phyloP scores from a whole-genome alignment of 2,888 invertebrate species.

The Catocala sponsa region DNA sequence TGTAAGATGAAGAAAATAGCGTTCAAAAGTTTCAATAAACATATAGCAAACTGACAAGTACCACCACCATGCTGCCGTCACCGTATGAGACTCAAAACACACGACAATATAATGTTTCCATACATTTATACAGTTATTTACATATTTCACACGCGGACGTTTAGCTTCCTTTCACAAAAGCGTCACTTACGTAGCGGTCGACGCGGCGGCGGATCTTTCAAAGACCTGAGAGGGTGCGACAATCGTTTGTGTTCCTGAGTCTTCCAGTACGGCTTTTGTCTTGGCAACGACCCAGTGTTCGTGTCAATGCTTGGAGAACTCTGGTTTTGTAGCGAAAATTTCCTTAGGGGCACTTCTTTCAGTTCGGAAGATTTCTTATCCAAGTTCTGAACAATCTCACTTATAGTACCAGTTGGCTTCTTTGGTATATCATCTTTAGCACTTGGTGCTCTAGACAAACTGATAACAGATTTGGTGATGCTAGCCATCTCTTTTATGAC shows the following conservation, averaged over 20 bases:
- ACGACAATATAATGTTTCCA: slow-evolving; percentile 60
- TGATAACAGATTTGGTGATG: slow-evolving; percentile 77
- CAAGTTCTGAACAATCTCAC: slow-evolving; percentile 65
- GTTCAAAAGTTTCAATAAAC: slow-evolving; percentile 36
- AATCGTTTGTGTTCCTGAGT: slow-evolving; percentile 82
- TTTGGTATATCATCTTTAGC: slow-evolving; percentile 65
- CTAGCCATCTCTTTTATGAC: slow-evolving; percentile 62
- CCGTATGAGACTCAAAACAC: slow-evolving; percentile 54
- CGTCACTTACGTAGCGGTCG: slow-evolving; percentile 82
- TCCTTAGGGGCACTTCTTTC: slow-evolving; percentile 60
- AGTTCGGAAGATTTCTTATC: slow-evolving; percentile 61
- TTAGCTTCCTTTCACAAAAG: slow-evolving; percentile 67
- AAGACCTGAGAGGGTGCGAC: slow-evolving; percentile 78
- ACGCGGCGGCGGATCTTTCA: slow-evolving; percentile 74
- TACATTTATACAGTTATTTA: slow-evolving; percentile 75
- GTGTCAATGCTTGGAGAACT: slow-evolving; percentile 57
- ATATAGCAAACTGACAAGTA: slow-evolving; percentile 33
- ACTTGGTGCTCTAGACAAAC: slow-evolving; percentile 76
- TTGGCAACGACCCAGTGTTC: slow-evolving; percentile 73
- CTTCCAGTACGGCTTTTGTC: slow-evolving; percentile 80
- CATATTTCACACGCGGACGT: slow-evolving; percentile 69
- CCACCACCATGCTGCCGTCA: slow-evolving; percentile 51
- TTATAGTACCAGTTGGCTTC: slow-evolving; percentile 57
- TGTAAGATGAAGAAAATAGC: not conserved
- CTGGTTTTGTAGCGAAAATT: slow-evolving; percentile 74